Conservation (phyloP, 2,113 vertebrate genomes). For the Centropus unirufus region DNA sequence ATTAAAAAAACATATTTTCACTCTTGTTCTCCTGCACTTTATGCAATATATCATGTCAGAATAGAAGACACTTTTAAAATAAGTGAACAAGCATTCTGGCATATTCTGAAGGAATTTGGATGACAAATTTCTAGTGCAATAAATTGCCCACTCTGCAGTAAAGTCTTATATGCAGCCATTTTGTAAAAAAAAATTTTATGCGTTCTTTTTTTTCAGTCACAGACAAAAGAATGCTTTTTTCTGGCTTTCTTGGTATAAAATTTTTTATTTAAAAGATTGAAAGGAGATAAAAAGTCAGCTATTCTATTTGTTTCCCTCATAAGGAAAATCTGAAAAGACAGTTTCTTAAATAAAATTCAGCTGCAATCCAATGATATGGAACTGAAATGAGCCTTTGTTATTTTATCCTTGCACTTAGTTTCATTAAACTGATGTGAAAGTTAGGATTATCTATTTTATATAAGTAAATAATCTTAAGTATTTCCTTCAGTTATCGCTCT, state of each 20-base stretch:
- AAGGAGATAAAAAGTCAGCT: background rate
- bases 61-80: background rate
- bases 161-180: background rate
- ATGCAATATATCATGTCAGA: slow-evolving; percentile 8
- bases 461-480: background rate
- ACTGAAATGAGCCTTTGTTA: background rate
- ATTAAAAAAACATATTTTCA: slow-evolving; percentile 54
- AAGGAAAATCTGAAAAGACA: background rate
- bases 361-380: background rate
- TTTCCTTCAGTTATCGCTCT: background rate
- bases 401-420: background rate
- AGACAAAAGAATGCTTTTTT: background rate
- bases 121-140: background rate
- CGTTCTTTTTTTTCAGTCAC: background rate
- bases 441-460: background rate
- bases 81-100: background rate
- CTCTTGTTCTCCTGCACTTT: slow-evolving; percentile 46
- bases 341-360: background rate
- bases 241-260: background rate
- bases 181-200: background rate
- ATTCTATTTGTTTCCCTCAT: background rate
- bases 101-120: slow-evolving; percentile 1
- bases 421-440: background rate
- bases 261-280: background rate
- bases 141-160: background rate